A percentile compares a stretch with the other conserved stretches of the same genome.
These are phyloP conservation scores for Nymphicus hollandicus DNA, from an alignment of 2,113 vertebrate genomes.

Conservation along the genomic window DNA sequence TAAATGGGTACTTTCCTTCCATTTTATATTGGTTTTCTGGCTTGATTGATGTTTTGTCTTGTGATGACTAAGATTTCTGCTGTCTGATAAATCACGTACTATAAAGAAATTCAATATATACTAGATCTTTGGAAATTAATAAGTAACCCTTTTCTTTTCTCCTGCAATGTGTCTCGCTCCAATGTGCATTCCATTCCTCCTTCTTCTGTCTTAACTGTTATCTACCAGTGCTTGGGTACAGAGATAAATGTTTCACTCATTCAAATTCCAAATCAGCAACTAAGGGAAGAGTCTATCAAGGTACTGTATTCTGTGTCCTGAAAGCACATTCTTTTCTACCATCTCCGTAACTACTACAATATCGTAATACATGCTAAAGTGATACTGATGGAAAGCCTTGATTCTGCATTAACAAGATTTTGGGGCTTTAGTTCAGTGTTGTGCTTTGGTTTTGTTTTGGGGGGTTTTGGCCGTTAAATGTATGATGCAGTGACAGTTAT, in stretches of 20 bases:
- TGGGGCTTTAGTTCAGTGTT: not conserved
- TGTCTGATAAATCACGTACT: constrained; percentile 62
- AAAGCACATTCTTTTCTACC: constrained; percentile 41
- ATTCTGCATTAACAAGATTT: not conserved
- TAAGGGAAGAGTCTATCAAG: constrained; percentile 90
- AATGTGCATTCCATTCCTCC: constrained; percentile 75
- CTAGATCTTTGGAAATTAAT: constrained; percentile 67
- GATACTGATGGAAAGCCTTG: not conserved
- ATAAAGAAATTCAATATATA: constrained; percentile 53
- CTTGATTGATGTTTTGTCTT: constrained; percentile 61
- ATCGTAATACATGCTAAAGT: constrained; percentile 21
- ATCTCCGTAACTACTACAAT: constrained; percentile 39
- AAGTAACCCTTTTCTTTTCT: constrained; percentile 73
- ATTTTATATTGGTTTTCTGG: constrained; percentile 46
- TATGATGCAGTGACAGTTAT: not conserved
- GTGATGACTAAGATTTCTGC: constrained; percentile 32
- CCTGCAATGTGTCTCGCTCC: constrained; percentile 68
- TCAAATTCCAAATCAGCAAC: constrained; percentile 87
- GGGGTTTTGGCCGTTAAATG: not conserved
- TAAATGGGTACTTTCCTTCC: constrained; percentile 50
- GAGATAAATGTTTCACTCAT: constrained; percentile 94
- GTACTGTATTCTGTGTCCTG: constrained; percentile 80
- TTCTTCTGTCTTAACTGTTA: constrained; percentile 78
- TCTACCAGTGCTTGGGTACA: constrained; percentile 92
- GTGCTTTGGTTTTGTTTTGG: not conserved